A percentile compares a stretch with the other conserved stretches of the same genome.
Evolutionary conservation across 2,797 vertebrate genomes (phyloP).

Genomic region (Melanotaenia pygmaea): DNA sequence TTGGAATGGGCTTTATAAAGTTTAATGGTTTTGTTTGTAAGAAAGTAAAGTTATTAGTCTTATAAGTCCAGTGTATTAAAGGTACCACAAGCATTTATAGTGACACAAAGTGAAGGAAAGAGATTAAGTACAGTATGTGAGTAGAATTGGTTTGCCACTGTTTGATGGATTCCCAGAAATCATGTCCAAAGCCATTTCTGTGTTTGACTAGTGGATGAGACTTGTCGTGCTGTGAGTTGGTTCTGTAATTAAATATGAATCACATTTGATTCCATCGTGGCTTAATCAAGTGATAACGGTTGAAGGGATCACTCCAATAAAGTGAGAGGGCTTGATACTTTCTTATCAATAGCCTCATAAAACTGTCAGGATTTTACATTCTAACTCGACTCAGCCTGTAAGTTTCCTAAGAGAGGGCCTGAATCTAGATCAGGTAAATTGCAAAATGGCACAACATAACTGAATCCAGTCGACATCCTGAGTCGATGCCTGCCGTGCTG

Average conservation of each 20-base stretch:
- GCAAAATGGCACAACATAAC: background rate
- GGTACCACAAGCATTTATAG: background rate
- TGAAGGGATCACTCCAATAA: background rate
- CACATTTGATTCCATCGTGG: constrained; percentile 25
- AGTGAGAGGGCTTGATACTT: background rate
- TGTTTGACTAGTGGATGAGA: background rate
- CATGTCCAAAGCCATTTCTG: constrained; percentile 20
- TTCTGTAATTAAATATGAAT: constrained; percentile 44
- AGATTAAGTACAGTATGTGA: constrained; percentile 1
- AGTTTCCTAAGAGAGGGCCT: background rate
- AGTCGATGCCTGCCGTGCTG: background rate
- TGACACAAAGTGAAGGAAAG: constrained; percentile 5
- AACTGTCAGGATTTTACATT: constrained; percentile 3
- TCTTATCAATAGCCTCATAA: background rate
- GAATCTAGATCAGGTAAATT: background rate
- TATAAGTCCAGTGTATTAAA: background rate
- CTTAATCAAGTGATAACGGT: constrained; percentile 26
- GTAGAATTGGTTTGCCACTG: constrained; percentile 17
- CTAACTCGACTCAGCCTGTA: background rate
- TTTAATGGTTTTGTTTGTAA: too few relatives aligned
- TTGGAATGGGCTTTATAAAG: too few relatives aligned
- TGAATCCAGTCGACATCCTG: background rate
- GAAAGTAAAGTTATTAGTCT: background rate
- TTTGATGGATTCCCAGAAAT: constrained; percentile 23
- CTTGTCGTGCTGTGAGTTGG: constrained; percentile 1